Base-by-base conservation (phyloP, 2,888 invertebrate genomes). In the Drosophila monieri region DNA sequence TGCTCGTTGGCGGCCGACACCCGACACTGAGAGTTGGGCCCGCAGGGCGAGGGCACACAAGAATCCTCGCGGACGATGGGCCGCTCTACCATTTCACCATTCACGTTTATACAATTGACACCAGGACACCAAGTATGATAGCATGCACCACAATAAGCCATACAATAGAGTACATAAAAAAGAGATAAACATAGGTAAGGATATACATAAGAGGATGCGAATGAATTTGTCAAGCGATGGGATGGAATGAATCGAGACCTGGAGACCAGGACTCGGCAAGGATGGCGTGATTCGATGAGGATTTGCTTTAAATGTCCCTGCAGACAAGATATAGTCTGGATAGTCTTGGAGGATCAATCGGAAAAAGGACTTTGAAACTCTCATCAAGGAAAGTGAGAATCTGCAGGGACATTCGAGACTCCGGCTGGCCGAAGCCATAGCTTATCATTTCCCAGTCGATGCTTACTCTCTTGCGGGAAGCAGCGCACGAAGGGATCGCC, bases 401-500 rank as follows among this genome's bases (percentile, higher is more conserved):
- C 57, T 64, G 64, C 64, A 64, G 66, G 66, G 65, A n/a, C 18
- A 64, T 64, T 53, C 23, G 53, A 53, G 12, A 39, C 64, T 64
- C 9, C 64, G 67, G 25, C 58, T 53, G 12, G 41, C 66, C 67
- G 65, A 47, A 65, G 66, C 12, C 32, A 39, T n/a, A 21, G 64
- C 39, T 54, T 54, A 4, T 3, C 21, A 0, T 43, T 9, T 27
- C 6, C 10, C 37, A 3, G 23, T 14, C 48, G 71, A 46, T 65
- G 87, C 95, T 95, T 94, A 95, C 95, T 93, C 91, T 94, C 93
- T 93, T 95, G 94, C 74, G 92, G 92, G 41, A 93, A 89, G 89
- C 96, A 97, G 84, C 94, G 94, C 60, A 95, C 92, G 89, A 97
- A 96, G 65, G 97, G 97, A 93, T 97, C 96, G 58, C 97, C 97